Evolutionary conservation across 2,888 invertebrate species (phyloP).

Genomic region (Nematopogon swammerdamellus): DNA sequence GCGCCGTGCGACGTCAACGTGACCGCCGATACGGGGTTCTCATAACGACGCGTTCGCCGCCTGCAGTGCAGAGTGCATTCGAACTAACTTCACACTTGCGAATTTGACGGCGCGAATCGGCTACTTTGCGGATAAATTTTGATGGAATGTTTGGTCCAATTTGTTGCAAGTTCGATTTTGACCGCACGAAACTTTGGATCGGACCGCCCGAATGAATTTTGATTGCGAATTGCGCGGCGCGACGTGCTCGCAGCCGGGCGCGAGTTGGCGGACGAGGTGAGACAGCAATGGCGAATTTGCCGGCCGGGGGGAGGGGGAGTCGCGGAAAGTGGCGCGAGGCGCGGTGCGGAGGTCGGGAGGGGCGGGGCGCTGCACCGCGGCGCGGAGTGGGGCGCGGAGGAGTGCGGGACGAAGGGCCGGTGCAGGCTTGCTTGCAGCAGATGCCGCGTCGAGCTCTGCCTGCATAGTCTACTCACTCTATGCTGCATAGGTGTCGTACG

Average conservation of each 20-base stretch:
- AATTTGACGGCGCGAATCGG: neutral
- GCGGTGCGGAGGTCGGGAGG: conserved; percentile 35
- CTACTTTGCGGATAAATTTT: conserved; percentile 47
- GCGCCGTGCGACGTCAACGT: conserved; percentile 66
- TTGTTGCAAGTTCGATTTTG: neutral
- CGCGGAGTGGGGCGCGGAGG: conserved; percentile 35
- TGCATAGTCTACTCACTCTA: neutral
- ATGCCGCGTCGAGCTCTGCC: conserved; percentile 1
- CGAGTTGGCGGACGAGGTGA: conserved; percentile 55
- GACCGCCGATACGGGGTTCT: conserved; percentile 71
- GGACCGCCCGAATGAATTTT: conserved; percentile 11
- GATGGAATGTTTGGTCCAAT: neutral
- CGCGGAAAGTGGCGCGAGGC: conserved; percentile 36
- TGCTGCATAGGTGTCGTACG: conserved; percentile 28
- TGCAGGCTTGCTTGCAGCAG: conserved; percentile 47
- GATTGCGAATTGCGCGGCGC: conserved; percentile 54
- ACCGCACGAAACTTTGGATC: neutral
- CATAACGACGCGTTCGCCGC: conserved; percentile 76
- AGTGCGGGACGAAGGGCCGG: conserved; percentile 12
- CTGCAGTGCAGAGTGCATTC: conserved; percentile 63
- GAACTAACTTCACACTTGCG: conserved; percentile 33
- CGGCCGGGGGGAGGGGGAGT: conserved; percentile 49
- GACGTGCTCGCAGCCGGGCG: conserved; percentile 54
- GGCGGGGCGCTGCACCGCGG: conserved; percentile 56
- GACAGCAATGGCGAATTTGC: conserved; percentile 20